Evolutionary conservation across 2,113 vertebrate species (phyloP), one percentile per base, ranked within the genome.

Genomic region (Aphyosemion australe): DNA sequence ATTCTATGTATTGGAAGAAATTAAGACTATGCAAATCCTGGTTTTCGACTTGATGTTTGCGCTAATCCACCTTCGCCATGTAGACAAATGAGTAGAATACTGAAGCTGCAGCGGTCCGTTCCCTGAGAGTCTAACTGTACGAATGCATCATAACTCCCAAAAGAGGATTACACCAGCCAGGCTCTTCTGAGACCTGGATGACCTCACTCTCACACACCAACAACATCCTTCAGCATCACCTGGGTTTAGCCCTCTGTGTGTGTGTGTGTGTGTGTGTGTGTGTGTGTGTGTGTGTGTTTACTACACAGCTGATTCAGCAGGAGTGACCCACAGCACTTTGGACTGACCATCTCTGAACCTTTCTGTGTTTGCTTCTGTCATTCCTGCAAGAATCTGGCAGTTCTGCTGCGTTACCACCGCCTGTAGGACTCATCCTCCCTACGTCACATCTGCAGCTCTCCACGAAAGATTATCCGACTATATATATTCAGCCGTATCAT

Each of bases 81-180:
- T 80, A 57, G 7, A 54, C 49, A 12, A n/a, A 61, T 1, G 34
- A 37, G 34, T 6, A 37, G 34, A 37, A 37, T 37, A 37, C 34
- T 37, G 9, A 9, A 50, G 42, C 31, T 50, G 32, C 47, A 26
- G 47, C 34, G 54, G 39, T 50, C 31, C 41, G 60, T 54, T 62
- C 14, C 20, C 18, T 48, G 16, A 69, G 80, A 68, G 79, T 80
- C 79, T 78, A 85, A 86, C 72, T 76, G 80, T 72, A 73, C 71
- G 8, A 81, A 88, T 79, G 78, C 83, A 86, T 88, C 83, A 89
- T 81, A 89, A 88, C 87, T 91, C 87, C 86, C 83, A 88, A 85
- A 91, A 90, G 90, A 91, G 90, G 87, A 89, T 90, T 89, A 75
- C 80, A 86, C 43, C 76, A 89, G 77, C 80, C 34, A 62, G 74